Conservation (phyloP, 2,797 vertebrate species). For the Tachyglossus aculeatus region DNA sequence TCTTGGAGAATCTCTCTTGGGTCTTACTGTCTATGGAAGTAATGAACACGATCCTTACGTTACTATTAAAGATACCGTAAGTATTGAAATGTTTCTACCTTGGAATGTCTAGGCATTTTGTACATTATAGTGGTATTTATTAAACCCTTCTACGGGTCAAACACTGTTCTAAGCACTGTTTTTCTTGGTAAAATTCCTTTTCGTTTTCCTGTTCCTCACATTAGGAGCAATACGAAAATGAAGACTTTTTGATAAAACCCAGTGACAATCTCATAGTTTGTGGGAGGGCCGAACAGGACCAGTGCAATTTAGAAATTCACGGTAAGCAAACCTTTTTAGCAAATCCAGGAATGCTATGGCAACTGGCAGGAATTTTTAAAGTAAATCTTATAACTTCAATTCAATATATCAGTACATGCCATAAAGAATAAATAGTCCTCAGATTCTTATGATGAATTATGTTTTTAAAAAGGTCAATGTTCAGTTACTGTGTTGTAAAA, state of each 20-base stretch:
- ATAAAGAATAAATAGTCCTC: too few relatives aligned
- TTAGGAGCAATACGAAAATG: slow-evolving; percentile 95
- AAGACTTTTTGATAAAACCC: slow-evolving; percentile 92
- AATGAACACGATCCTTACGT: slow-evolving; percentile 94
- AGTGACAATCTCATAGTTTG: slow-evolving; percentile 90
- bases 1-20: slow-evolving; percentile 90
- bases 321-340: slow-evolving; percentile 75
- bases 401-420: too few relatives aligned
- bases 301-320: slow-evolving; percentile 91
- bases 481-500: too few relatives aligned
- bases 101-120: neutral
- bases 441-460: too few relatives aligned
- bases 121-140: neutral
- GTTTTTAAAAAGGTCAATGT: too few relatives aligned
- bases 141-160: neutral
- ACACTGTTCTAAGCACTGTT: neutral
- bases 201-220: neutral
- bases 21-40: slow-evolving; percentile 87
- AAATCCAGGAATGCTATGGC: too few relatives aligned
- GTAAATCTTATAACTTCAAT: too few relatives aligned
- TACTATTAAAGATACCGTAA: slow-evolving; percentile 94
- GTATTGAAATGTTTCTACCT: slow-evolving; percentile 23
- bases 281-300: slow-evolving; percentile 90
- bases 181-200: neutral
- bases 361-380: too few relatives aligned